Evolutionary conservation across 2,888 invertebrate species (phyloP).

Genomic region (Acleris holmiana): DNA sequence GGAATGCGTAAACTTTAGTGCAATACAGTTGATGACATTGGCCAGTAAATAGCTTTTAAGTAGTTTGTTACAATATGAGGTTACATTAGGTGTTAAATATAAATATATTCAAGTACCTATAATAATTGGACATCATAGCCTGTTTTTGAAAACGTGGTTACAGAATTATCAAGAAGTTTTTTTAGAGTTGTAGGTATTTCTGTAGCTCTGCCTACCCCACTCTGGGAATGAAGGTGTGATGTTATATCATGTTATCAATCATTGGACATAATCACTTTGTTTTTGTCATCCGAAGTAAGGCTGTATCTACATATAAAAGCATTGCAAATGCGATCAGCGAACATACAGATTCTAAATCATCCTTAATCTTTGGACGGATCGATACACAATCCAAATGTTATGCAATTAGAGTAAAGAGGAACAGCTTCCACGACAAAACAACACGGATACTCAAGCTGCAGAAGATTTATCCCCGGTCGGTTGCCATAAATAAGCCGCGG

Average conservation of each 20-base stretch:
- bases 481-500: constrained; percentile 68
- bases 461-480: constrained; percentile 69
- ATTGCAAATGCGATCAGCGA: no score
- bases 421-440: constrained; percentile 43
- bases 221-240: no score
- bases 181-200: no score
- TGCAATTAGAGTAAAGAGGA: constrained; percentile 49
- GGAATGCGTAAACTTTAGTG: constrained; percentile 31
- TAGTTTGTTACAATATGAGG: neutral
- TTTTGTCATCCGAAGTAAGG: no score
- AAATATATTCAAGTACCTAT: neutral
- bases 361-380: neutral
- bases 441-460: constrained; percentile 69
- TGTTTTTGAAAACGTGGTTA: no score
- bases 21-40: constrained; percentile 21
- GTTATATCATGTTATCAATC: no score
- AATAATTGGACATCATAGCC: no score
- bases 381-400: constrained; percentile 40
- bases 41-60: neutral
- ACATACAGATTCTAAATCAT: neutral
- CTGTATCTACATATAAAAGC: no score
- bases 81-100: neutral
- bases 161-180: no score
- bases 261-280: no score
- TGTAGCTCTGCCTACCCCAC: no score